phyloP scores from a whole-genome alignment of 2,113 vertebrate genomes.

The Columba livia region DNA sequence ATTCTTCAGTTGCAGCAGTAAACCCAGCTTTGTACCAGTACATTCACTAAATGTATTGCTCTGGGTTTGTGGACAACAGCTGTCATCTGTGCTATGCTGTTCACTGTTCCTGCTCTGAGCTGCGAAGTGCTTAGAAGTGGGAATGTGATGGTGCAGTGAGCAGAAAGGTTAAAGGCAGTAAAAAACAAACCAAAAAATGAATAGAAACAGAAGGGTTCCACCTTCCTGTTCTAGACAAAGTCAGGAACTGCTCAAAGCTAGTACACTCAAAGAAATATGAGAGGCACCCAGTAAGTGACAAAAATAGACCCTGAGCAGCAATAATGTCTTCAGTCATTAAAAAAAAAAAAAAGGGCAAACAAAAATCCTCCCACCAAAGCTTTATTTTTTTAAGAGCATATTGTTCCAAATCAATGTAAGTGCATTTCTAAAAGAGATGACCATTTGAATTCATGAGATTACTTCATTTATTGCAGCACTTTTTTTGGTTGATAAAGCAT shows the following conservation, averaged over 20 bases:
- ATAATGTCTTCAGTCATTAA: background rate
- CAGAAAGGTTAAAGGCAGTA: background rate
- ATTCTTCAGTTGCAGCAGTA: background rate
- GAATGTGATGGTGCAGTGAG: background rate
- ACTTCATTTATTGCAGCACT: background rate
- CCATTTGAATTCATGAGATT: background rate
- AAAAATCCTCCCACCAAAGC: background rate
- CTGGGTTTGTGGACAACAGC: background rate
- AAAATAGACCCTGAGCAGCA: background rate
- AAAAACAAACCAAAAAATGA: background rate
- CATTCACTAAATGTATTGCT: background rate
- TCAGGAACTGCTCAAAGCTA: background rate
- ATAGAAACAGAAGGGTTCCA: background rate
- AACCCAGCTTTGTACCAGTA: background rate
- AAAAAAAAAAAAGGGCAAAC: background rate
- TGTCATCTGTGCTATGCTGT: background rate
- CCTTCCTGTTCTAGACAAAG: background rate
- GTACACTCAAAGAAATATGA: background rate
- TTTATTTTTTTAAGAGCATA: background rate
- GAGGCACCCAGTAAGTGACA: background rate
- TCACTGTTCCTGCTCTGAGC: background rate
- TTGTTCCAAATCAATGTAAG: background rate
- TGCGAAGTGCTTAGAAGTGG: background rate
- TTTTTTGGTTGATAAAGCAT: background rate
- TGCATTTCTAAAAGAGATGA: background rate